phyloP scores from a whole-genome alignment of 2,113 vertebrate genomes.

The Anguilla japonica region DNA sequence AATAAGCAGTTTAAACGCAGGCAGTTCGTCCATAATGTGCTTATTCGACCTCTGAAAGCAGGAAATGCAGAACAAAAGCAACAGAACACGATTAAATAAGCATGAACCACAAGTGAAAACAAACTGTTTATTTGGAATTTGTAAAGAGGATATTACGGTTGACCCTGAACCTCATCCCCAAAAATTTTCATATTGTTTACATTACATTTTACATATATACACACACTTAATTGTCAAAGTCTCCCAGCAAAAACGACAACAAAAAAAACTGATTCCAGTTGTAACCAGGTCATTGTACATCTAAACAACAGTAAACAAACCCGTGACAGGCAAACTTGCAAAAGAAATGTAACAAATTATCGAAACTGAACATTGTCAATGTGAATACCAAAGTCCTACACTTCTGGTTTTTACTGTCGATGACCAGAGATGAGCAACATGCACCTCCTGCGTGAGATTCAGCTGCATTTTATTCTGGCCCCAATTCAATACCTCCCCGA shows the following conservation, averaged over 20 bases:
- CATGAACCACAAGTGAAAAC: conserved; percentile 26
- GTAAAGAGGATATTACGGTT: conserved; percentile 26
- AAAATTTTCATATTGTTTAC: conserved; percentile 32
- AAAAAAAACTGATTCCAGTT: conserved; percentile 26
- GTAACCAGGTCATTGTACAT: conserved; percentile 25
- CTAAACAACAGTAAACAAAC: conserved; percentile 29
- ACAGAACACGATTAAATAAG: neutral
- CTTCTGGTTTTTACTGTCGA: conserved; percentile 23
- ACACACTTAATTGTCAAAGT: conserved; percentile 12
- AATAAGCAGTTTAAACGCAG: no score
- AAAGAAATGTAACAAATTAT: neutral
- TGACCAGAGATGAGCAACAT: neutral
- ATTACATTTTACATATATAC: conserved; percentile 32
- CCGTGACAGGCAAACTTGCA: conserved; percentile 26
- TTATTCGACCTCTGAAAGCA: no score
- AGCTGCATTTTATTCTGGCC: neutral
- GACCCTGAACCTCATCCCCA: conserved; percentile 11
- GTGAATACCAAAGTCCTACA: neutral
- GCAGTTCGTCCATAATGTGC: no score
- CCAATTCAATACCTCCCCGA: neutral
- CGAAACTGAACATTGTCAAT: conserved; percentile 6
- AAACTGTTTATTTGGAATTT: conserved; percentile 33
- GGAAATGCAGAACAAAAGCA: neutral
- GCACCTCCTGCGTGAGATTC: neutral
- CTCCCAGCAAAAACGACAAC: neutral